A percentile compares a stretch with the other conserved stretches of the same genome.
These are phyloP conservation scores for Stenoptilia bipunctidactyla DNA, from an alignment of 2,888 invertebrate genomes.

Conservation along the genomic window DNA sequence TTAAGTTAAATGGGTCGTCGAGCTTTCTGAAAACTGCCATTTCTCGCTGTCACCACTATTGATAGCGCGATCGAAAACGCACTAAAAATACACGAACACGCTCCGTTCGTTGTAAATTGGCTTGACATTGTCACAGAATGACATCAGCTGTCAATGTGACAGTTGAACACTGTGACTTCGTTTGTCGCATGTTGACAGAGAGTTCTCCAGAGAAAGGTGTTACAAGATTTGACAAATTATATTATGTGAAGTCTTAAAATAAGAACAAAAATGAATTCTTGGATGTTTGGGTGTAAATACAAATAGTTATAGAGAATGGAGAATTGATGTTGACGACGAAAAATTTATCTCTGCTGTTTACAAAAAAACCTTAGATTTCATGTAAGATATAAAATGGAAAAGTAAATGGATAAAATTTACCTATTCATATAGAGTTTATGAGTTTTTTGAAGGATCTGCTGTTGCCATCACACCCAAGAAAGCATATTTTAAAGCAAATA, in stretches of 20 bases:
- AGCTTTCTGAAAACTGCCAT: not conserved
- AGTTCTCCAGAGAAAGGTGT: not conserved
- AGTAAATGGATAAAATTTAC: no score
- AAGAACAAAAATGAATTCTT: no score
- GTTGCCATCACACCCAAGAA: no score
- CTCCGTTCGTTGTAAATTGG: constrained; percentile 30
- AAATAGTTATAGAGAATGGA: no score
- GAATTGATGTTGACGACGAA: no score
- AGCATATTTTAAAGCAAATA: no score
- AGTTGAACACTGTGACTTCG: constrained; percentile 27
- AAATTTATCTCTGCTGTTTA: no score
- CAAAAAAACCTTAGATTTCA: no score
- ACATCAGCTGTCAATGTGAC: constrained; percentile 18
- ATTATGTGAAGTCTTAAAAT: not conserved
- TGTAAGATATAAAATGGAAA: no score
- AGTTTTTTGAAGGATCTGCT: no score
- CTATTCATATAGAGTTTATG: no score
- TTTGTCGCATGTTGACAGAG: not conserved
- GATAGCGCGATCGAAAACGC: constrained; percentile 14
- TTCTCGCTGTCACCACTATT: not conserved
- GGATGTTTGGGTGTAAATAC: no score
- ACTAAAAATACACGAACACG: constrained; percentile 20
- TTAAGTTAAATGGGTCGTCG: not conserved
- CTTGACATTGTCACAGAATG: constrained; percentile 13
- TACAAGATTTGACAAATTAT: not conserved